Conservation (phyloP, 2,797 vertebrate species). For the Anomalospiza imberbis region DNA sequence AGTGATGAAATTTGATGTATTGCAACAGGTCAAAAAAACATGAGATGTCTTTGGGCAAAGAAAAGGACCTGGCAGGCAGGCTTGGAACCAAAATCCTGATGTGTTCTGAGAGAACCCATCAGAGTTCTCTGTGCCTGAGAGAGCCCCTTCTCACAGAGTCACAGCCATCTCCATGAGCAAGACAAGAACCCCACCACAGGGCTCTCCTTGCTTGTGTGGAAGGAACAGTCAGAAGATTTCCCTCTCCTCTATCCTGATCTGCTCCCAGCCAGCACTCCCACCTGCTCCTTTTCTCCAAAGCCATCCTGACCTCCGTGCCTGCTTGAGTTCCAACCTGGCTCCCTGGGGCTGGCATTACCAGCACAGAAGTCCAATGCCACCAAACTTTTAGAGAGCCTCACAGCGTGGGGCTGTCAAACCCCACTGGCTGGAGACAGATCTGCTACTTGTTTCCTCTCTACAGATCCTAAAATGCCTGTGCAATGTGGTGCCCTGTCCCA, state of each 20-base stretch:
- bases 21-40: not conserved
- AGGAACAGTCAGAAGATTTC: not conserved
- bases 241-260: not conserved
- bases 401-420: not conserved
- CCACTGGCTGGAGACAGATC: not conserved
- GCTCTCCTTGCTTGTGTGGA: not conserved
- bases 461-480: not conserved
- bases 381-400: not conserved
- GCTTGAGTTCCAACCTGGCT: not conserved
- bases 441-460: not conserved
- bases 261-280: not conserved
- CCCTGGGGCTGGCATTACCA: not conserved
- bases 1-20: not conserved
- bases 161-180: not conserved
- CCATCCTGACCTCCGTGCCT: not conserved
- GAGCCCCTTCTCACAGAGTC: not conserved
- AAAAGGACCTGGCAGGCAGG: not conserved
- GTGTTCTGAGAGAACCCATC: too few species aligned
- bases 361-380: not conserved
- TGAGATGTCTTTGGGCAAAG: not conserved
- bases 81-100: not conserved
- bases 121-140: not conserved
- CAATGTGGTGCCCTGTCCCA: accelerated
- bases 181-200: not conserved
- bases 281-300: not conserved